Evolutionary conservation across 2,888 invertebrate species (phyloP), one percentile per base, ranked within the genome.

Genomic region (Pyrrhosoma nymphula): DNA sequence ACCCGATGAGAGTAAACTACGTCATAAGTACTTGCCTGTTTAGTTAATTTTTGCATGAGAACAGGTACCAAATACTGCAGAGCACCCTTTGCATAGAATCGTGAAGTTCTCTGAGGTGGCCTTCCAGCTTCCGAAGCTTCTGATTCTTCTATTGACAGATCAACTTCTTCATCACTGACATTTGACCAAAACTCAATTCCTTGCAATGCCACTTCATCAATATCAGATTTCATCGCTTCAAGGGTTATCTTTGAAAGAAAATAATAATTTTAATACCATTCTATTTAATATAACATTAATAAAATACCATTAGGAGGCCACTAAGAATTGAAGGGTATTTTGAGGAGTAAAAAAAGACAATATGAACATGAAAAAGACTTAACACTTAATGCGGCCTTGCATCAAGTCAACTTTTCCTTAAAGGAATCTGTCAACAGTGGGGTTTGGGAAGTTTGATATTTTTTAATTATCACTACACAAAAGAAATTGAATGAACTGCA

Each of bases 101-200:
- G 98, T 4, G 99, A 99, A 0, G 99, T 99, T 96, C 99, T 98
- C 47, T 98, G 98, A 39, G 99, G 99, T n/a, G 99, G 98, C 96
- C 99, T 98, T n/a, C 99, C 99, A 96, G 98, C 98, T 97, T 99
- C 99, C 82, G 98, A 98, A 23, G 99, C 99, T 97, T 99, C 99
- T 90, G 98, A 98, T 96, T 99, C 99, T 97, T 99, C 99, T 97
- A 99, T 98, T 1, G 98, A 98, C 96, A 99, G 97, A 97, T 99
- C 99, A 69, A 99, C 99, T 97, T 99, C 99, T 97, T 99, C 99
- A 97, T 99, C 99, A 96, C 99, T 99, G 0, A 99, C 99, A 96
- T 99, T 99, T 10, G 99, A 99, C 99, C 99, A 99, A 97, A 99
- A 99, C 97, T 99, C 99, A 97, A 99, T 99, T 96, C 99, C 99